Base-by-base conservation (phyloP, 53 echinoderm and acorn worm species). In the Luidia sarsii region DNA sequence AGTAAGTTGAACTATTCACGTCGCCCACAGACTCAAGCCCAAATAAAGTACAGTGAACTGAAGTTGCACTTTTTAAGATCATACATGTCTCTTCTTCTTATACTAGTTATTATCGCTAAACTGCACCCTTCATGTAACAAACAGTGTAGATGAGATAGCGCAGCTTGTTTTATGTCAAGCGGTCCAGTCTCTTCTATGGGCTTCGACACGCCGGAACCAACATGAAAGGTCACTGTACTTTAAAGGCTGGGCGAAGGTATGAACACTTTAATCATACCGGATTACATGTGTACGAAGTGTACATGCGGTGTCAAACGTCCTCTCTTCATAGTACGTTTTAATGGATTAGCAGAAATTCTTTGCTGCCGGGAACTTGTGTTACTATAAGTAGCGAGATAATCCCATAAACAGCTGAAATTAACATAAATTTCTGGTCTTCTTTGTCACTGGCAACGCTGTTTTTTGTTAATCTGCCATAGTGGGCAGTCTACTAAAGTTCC, bases 21-120 rank as follows among this genome's bases (percentile, higher is more conserved):
- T 20, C 45, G 48, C 67, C 25, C 41, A 39, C 67, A 28, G 55
- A 56, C 27, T 49, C 32, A 37, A 39, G 16, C 39, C 55, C 54
- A 39, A 72, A 53, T 71, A 71, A 72, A 72, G 72, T 72, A 72
- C 72, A 72, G 57, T 56, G 72, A 72, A 72, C 72, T 29, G 15
- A 38, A 38, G 72, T 56, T 72, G 72, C 72, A 72, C 72, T 72
- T 72, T 57, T 72, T 18, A 50, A 28, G 72, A 54, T 50, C 72
- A 20, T 55, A 54, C 53, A 72, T 33, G 57, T 56, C 20, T 56
- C 72, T 54, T 56, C 55, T 54, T 72, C 27, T 72, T 54, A 38
- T 48, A 56, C 35, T 21, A 10, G 72, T 16, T 72, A 72, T 72
- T 35, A 34, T 53, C 35, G 31, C 52, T 22, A 36, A 35, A 35